phyloP scores from a whole-genome alignment of 2,888 invertebrate genomes.

The Meganola albula region DNA sequence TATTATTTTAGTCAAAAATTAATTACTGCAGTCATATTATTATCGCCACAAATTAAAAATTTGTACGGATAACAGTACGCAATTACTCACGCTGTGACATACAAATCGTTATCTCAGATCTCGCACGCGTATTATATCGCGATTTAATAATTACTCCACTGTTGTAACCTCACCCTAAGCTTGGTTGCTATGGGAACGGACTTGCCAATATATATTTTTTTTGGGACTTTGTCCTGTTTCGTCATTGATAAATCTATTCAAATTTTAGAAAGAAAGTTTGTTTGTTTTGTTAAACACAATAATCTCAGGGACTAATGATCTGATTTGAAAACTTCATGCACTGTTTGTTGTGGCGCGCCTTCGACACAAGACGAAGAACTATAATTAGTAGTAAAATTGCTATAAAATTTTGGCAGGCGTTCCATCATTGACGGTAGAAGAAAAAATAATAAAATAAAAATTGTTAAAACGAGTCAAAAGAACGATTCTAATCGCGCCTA shows the following conservation, averaged over 20 bases:
- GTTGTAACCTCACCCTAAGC: not conserved
- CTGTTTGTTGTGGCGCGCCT: too few relatives aligned
- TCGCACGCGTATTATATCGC: not conserved
- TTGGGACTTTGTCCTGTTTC: too few relatives aligned
- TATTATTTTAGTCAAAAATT: too few relatives aligned
- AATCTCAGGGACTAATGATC: not conserved
- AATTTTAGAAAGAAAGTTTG: not conserved
- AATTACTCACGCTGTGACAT: constrained; percentile 19
- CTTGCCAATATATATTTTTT: not conserved
- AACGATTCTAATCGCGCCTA: too few relatives aligned
- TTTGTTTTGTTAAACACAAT: not conserved
- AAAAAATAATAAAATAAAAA: too few relatives aligned
- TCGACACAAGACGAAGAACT: too few relatives aligned
- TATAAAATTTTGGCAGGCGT: too few relatives aligned
- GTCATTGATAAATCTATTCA: not conserved
- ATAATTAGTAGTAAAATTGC: too few relatives aligned
- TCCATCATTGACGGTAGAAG: too few relatives aligned
- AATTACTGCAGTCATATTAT: too few relatives aligned
- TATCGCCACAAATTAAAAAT: constrained; percentile 10
- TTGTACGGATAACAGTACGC: constrained; percentile 14
- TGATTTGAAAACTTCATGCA: not conserved
- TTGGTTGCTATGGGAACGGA: not conserved
- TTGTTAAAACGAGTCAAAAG: too few relatives aligned
- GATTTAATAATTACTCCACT: not conserved
- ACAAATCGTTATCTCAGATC: not conserved